A percentile compares a stretch with the other conserved stretches of the same genome.
These are phyloP conservation scores for Agriopis marginaria DNA, from an alignment of 2,888 invertebrate genomes.

Conservation along the genomic window DNA sequence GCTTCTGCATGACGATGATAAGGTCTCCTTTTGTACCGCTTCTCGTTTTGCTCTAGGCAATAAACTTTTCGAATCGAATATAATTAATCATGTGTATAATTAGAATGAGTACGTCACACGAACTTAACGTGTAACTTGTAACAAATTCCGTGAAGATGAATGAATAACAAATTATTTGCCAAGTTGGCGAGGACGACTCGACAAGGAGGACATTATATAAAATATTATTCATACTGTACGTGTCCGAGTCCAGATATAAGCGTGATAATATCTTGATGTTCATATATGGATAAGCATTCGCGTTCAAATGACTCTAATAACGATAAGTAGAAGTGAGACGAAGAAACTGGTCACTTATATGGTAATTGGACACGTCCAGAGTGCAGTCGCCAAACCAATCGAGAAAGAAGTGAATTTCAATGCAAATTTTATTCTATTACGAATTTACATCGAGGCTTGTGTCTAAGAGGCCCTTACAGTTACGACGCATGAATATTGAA, in stretches of 20 bases:
- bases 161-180: conserved; percentile 35
- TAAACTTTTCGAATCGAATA: conserved; percentile 37
- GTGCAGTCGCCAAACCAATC: conserved; percentile 44
- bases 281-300: conserved; percentile 25
- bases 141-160: conserved; percentile 43
- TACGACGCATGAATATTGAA: conserved; percentile 50
- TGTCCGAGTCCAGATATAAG: conserved; percentile 8
- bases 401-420: conserved; percentile 52
- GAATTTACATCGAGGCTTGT: conserved; percentile 52
- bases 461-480: conserved; percentile 51
- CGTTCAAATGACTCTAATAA: conserved; percentile 24
- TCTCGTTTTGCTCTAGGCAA: conserved; percentile 24
- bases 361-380: conserved; percentile 38
- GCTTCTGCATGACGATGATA: conserved; percentile 35
- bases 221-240: conserved; percentile 12
- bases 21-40: conserved; percentile 34
- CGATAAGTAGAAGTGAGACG: conserved; percentile 27
- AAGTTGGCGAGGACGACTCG: conserved; percentile 10
- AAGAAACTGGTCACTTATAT: conserved; percentile 35
- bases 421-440: conserved; percentile 55
- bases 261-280: conserved; percentile 19
- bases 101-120: conserved; percentile 43
- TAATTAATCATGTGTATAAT: conserved; percentile 44
- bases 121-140: conserved; percentile 37
- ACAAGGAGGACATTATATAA: not conserved